Base-by-base conservation (phyloP, 37 sponge, comb jelly and placozoan genomes). In the Sycon ciliatum region DNA sequence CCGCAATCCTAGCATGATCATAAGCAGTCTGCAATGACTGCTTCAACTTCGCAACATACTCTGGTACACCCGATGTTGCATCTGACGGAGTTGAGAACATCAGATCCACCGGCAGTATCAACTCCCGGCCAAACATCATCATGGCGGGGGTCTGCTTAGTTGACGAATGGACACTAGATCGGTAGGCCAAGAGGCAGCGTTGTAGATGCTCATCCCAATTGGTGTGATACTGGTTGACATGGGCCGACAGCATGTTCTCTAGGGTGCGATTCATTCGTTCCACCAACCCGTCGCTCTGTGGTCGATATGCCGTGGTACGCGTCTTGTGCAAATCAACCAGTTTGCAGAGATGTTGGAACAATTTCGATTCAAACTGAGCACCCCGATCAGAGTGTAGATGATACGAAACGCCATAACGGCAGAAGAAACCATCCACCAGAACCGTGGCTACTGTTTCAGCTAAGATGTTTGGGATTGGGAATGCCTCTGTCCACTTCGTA, bases 361-460 rank as follows among this genome's bases (percentile, higher is more conserved):
- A 32, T n/a, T 9, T 32, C 5, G 72, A 71, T 34, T 71, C 72
- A 13, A 71, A 71, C 31, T 71, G 52, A 1, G 20, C 30, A 11
- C 72, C 72, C 28, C 53, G 55, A 24, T 71, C 55, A 23, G 72
- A 71, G 53, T 71, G 72, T n/a, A 71, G 31, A 54, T 71, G 72
- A 9, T 42, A 30, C 16, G 54, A 67, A 24, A 49, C 22, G 16
- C 53, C 38, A 7, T 65, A 75, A n/a, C 67, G 67, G 37, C 62
- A 74, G 24, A 74, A 60, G 1, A 74, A 29, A 54, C 66, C 67
- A 40, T 76, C 52, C 11, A 38, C 63, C 18, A 76, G 67, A 23
- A 49, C 42, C 32, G 30, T 75, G 30, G 65, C 76, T 37, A 75
- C 66, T n/a, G 65, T 75, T 30, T 30, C 30, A n/a, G 76, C 76